A percentile compares a stretch with the other conserved stretches of the same genome.
These are phyloP conservation scores for Falcaria lacertinaria DNA, from an alignment of 2,888 invertebrate genomes.

Conservation along the genomic window DNA sequence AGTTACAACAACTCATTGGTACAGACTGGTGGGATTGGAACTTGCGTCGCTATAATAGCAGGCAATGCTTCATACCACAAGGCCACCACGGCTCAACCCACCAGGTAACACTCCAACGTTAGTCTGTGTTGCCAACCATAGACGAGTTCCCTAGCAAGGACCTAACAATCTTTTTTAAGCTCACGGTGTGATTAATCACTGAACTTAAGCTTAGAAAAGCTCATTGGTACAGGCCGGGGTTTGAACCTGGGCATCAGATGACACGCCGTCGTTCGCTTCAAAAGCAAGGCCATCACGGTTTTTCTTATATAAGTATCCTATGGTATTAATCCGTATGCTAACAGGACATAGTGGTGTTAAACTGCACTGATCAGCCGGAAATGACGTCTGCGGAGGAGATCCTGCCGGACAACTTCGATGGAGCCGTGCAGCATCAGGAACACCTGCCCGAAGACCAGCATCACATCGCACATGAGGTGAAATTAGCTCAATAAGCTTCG, in stretches of 20 bases:
- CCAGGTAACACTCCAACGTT: too few species aligned
- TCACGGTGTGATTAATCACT: too few species aligned
- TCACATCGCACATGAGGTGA: constrained; percentile 69
- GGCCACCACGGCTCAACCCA: too few species aligned
- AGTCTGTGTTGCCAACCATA: too few species aligned
- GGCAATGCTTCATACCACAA: too few species aligned
- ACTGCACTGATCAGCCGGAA: constrained; percentile 41
- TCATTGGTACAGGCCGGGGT: background rate
- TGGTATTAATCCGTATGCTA: constrained; percentile 5
- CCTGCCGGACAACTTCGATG: constrained; percentile 60
- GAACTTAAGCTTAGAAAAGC: background rate
- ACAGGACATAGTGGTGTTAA: constrained; percentile 66
- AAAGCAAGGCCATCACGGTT: background rate
- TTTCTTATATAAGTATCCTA: background rate
- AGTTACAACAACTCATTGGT: too few species aligned
- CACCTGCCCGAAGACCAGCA: constrained; percentile 46
- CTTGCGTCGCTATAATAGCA: too few species aligned
- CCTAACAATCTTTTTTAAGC: too few species aligned
- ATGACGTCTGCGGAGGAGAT: constrained; percentile 58
- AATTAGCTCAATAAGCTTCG: constrained; percentile 4
- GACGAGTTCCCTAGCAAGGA: too few species aligned
- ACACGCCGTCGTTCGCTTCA: too few species aligned
- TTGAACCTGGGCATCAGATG: too few species aligned
- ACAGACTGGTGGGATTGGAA: too few species aligned
- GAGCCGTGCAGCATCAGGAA: constrained; percentile 33